Base-by-base conservation (phyloP, 30 jellyfish, hydroid and myxozoan genomes). In the Aurelia aurita region DNA sequence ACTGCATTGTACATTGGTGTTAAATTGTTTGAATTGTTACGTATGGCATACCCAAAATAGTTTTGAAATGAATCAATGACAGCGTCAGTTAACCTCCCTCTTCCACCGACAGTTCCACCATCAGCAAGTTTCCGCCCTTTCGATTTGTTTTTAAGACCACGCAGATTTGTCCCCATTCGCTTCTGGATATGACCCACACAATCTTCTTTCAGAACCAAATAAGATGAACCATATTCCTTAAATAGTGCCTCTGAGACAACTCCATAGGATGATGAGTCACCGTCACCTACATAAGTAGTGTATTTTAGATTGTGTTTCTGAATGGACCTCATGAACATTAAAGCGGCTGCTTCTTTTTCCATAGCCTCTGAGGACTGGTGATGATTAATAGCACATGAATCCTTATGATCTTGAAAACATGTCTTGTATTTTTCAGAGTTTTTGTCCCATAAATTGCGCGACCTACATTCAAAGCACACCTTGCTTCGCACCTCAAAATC, bases 101-200 rank as follows among this genome's bases (percentile, higher is more conserved):
- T 28, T 53, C 86, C 75, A 29, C 76, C 86, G 22, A 74, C 39
- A 25, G 71, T 53, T 53, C 64, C 64, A 25, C 86, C 86, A 53
- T 74, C 86, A 45, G 86, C 74, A 74, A 74, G 86, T 25, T 51
- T 74, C 74, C 76, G 77, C 29, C 64, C 64, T 53, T 54, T 74
- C 13, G 86, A 43, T 29, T 20, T 27, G n/a, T 19, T 25, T 53
- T 74, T 74, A 28, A 74, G 74, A 10, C 64, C 49, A 13, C 86
- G 62, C 15, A 74, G 74, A 53, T 53, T 74, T 74, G 76, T 74
- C 23, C 86, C 76, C 86, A 74, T 74, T 54, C 86, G 43, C 55
- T 74, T 74, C 86, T 74, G 86, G 29, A 74, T 53, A 74, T 74
- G 86, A 26, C 86, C 86, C 29, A 74, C 75, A 74, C 86, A 74